phyloP scores from a whole-genome alignment of 2,797 vertebrate genomes.

The Myotis planiceps region DNA sequence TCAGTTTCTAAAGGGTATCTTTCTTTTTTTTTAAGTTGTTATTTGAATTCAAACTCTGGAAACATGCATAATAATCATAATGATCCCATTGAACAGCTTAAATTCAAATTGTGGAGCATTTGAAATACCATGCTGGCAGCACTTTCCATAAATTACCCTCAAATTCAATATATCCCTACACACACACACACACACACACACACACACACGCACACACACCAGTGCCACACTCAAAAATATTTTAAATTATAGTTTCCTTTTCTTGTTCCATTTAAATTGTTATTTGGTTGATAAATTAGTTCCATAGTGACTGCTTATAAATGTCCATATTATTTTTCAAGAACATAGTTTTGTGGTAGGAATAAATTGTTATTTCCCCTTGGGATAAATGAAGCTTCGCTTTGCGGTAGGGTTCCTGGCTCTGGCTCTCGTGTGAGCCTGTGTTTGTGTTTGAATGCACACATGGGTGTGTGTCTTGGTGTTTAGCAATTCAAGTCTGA shows the following conservation, averaged over 20 bases:
- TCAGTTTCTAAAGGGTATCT: conserved; percentile 78
- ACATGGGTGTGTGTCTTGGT: not conserved
- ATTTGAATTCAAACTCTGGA: conserved; percentile 87
- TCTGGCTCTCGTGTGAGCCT: not conserved
- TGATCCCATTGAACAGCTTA: conserved; percentile 89
- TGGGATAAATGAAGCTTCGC: conserved; percentile 22
- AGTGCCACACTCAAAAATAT: conserved; percentile 76
- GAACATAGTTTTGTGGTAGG: conserved; percentile 73
- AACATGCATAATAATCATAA: conserved; percentile 90
- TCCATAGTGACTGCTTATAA: conserved; percentile 80
- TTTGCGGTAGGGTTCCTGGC: not conserved
- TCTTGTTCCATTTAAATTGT: conserved; percentile 85
- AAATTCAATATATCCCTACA: conserved; percentile 85
- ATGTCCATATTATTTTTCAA: conserved; percentile 80
- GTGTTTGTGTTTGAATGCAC: not conserved
- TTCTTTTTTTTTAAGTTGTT: conserved; percentile 85
- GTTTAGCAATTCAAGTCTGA: not conserved
- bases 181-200: conserved; percentile 78
- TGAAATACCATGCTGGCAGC: conserved; percentile 87
- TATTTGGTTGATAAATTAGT: conserved; percentile 83
- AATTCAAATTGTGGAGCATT: conserved; percentile 89
- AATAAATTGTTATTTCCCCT: conserved; percentile 40
- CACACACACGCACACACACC: conserved; percentile 78
- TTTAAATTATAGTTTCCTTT: conserved; percentile 87
- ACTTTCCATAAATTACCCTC: conserved; percentile 89